phyloP scores from a whole-genome alignment of 1,140 invertebrate genomes.

The Epicauta chinensis region DNA sequence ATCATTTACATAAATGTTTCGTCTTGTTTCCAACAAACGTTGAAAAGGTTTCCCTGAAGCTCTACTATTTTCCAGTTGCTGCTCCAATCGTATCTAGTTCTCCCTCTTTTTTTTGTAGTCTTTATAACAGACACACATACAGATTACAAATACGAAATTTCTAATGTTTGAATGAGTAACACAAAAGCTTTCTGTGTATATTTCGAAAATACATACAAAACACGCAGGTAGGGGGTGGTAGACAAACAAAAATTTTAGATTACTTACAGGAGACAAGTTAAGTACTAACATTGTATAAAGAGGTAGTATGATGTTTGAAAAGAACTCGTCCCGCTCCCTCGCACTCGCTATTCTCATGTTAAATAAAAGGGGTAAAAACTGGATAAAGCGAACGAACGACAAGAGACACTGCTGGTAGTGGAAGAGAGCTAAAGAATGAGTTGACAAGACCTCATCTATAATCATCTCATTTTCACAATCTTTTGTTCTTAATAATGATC shows the following conservation, averaged over 20 bases:
- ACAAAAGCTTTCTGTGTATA: too few relatives aligned
- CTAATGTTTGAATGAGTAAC: too few relatives aligned
- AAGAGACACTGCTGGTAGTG: slow-evolving; percentile 19
- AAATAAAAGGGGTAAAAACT: slow-evolving; percentile 6
- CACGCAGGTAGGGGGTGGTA: slow-evolving; percentile 2
- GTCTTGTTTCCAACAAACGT: too few relatives aligned
- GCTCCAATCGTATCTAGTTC: too few relatives aligned
- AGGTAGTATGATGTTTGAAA: background rate
- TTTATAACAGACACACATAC: too few relatives aligned
- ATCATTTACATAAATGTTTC: too few relatives aligned
- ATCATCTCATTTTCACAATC: slow-evolving; percentile 39
- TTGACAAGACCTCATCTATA: slow-evolving; percentile 35
- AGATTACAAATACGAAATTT: too few relatives aligned
- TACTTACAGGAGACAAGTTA: slow-evolving; percentile 17
- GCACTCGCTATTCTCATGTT: background rate
- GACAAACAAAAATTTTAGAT: slow-evolving; percentile 25
- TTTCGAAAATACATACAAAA: too few relatives aligned
- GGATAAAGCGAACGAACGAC: background rate
- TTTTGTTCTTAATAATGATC: slow-evolving; percentile 42
- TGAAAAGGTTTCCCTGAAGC: too few relatives aligned
- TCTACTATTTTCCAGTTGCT: too few relatives aligned
- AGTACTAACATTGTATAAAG: slow-evolving; percentile 19
- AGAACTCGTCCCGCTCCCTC: too few relatives aligned
- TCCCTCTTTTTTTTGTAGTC: too few relatives aligned
- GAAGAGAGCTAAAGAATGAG: slow-evolving; percentile 18